A percentile compares a stretch with the other conserved stretches of the same genome.
Conservation (phyloP, 2,797 vertebrate species). For the Hafferia zeledoni region DNA sequence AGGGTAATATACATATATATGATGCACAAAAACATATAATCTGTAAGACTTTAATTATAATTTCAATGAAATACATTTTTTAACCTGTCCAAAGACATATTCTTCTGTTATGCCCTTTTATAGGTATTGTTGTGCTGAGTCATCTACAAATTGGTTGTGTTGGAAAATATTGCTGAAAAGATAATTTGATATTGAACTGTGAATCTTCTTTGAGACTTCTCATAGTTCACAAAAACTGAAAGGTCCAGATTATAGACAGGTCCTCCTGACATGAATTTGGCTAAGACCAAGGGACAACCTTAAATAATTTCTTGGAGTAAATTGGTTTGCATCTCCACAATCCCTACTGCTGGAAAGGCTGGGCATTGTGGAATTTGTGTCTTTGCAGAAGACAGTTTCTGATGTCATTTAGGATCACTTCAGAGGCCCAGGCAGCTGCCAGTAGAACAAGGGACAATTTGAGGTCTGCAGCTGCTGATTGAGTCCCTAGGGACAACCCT, state of each 20-base stretch:
- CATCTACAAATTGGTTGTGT: background rate
- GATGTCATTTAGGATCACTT: background rate
- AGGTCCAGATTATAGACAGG: background rate
- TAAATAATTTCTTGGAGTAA: background rate
- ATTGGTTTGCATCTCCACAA: background rate
- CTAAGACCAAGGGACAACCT: background rate
- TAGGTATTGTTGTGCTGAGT: background rate
- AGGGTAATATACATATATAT: background rate
- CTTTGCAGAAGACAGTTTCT: background rate
- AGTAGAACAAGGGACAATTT: background rate
- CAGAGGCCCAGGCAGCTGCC: background rate
- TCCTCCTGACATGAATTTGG: background rate
- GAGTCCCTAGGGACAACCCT: background rate
- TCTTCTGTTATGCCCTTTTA: background rate
- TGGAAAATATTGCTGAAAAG: background rate
- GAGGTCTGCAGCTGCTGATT: background rate
- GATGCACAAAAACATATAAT: background rate
- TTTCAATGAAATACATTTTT: background rate
- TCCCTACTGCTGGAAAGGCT: background rate
- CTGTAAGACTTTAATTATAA: background rate
- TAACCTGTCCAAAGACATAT: background rate
- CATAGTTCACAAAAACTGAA: background rate
- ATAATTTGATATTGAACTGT: background rate
- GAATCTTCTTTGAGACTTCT: background rate
- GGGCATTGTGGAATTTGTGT: fast-evolving